Evolutionary conservation across 2,888 invertebrate genomes (phyloP), one percentile per base, ranked within the genome.

Genomic region (Hyppa rectilinea): DNA sequence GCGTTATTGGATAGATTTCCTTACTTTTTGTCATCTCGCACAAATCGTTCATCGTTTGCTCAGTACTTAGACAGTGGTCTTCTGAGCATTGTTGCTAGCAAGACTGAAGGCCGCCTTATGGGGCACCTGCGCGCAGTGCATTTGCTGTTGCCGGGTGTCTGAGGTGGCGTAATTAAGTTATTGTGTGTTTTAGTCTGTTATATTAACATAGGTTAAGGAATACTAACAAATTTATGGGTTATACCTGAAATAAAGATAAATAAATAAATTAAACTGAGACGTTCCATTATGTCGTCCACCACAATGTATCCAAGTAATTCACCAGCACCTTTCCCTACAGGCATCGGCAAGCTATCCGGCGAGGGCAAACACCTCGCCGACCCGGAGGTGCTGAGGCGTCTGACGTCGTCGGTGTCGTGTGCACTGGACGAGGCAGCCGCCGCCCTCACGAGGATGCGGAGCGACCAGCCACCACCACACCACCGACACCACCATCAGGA

Each of bases 391-490:
- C 96, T 99, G 85, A 96, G 98, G 86, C 97, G 98, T 88, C 96
- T 98, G 89, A 98, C 98, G 86, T 98, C 98, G 65, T 98, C 98
- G 87, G 98, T 98, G 84, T 98, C 99, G 88, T 98, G 99, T 96
- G 99, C 99, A 83, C 97, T 99, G 90, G 99, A 99, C 96, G 99
- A 99, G 96, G 99, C 99, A 72, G 99, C 99, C 80, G 99, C 99
- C 87, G 99, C 99, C 70, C 97, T 99, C 84, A 99, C 99, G 85
- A 98, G 99, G 92, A 99, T 99, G 99, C 97, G 99, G 89, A 98
- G 98, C 93, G 99, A 99, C 93, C 98, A 98, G 91, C 97, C 97
- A 78, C 97, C 97, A 78, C 97, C 97, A 85, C 92, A 93, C 87
- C 94, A 93, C 79, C 89, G 92, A 29, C 94, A 92, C 85, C 94